These are phyloP conservation scores for Oncorhynchus nerka DNA, from an alignment of 2,113 vertebrate species.

Conservation along the genomic window DNA sequence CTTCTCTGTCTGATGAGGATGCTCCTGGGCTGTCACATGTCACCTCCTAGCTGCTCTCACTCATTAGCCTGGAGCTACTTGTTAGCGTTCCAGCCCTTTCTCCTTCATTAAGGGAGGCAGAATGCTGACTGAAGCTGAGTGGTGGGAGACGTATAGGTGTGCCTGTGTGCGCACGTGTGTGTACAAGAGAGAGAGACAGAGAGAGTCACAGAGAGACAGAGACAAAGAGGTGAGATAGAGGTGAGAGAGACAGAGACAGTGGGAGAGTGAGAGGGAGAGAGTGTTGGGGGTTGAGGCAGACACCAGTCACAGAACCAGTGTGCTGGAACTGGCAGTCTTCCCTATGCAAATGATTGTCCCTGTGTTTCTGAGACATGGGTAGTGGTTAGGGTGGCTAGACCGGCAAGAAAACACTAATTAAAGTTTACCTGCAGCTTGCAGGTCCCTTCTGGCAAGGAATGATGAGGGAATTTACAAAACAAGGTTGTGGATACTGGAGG, in stretches of 20 bases:
- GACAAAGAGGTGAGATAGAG: neutral
- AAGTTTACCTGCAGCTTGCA: slow-evolving; percentile 36
- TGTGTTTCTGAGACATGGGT: slow-evolving; percentile 35
- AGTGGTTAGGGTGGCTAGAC: neutral
- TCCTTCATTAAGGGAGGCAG: too few relatives aligned
- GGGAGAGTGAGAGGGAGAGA: too few relatives aligned
- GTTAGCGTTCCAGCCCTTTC: too few relatives aligned
- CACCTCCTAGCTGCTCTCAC: too few relatives aligned
- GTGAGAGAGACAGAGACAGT: neutral
- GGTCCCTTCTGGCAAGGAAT: slow-evolving; percentile 31
- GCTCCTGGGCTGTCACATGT: too few relatives aligned
- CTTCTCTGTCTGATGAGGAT: too few relatives aligned
- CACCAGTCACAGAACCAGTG: too few relatives aligned
- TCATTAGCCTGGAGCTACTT: too few relatives aligned
- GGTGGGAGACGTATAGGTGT: too few relatives aligned
- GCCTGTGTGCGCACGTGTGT: too few relatives aligned
- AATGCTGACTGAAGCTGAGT: too few relatives aligned
- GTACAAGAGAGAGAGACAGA: slow-evolving; percentile 1
- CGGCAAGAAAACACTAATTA: slow-evolving; percentile 48
- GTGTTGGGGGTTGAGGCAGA: too few relatives aligned
- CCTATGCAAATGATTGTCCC: slow-evolving; percentile 27
- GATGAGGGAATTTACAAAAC: slow-evolving; percentile 16
- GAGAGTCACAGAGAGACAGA: neutral
- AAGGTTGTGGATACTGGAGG: slow-evolving; percentile 11
- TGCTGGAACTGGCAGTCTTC: slow-evolving; percentile 2